Percentiles rank a stretch among this genome's conserved stretches.
phyloP scores from a whole-genome alignment of 2,797 vertebrate species.

The Pseudopleuronectes americanus region DNA sequence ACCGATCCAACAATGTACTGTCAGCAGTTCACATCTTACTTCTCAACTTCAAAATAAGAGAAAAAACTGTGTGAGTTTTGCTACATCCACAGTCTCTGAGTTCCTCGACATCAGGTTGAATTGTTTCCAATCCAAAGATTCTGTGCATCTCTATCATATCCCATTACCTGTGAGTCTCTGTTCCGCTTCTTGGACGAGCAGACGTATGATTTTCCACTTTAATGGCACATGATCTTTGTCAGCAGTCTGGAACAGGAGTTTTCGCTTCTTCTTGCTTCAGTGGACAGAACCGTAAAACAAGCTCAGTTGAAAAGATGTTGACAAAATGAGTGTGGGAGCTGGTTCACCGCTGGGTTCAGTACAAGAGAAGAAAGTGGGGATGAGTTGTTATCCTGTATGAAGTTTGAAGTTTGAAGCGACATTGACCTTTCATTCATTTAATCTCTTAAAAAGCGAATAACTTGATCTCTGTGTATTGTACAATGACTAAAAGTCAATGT shows the following conservation, averaged over 20 bases:
- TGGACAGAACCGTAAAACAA: conserved; percentile 49
- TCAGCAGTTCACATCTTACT: conserved; percentile 64
- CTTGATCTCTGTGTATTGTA: too few relatives aligned
- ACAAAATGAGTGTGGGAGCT: conserved; percentile 24
- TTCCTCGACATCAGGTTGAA: conserved; percentile 60
- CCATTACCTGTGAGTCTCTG: conserved; percentile 66
- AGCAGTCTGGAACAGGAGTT: conserved; percentile 59
- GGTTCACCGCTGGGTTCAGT: conserved; percentile 32
- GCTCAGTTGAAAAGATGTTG: conserved; percentile 29
- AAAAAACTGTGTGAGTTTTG: conserved; percentile 39
- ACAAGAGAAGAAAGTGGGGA: background rate
- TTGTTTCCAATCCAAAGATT: conserved; percentile 60
- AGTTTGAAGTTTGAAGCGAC: background rate
- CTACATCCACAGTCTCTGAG: conserved; percentile 39
- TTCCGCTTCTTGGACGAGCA: conserved; percentile 62
- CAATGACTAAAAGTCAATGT: too few relatives aligned
- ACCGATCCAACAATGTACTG: conserved; percentile 60
- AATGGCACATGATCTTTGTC: conserved; percentile 72
- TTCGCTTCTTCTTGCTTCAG: conserved; percentile 59
- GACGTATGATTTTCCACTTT: conserved; percentile 76
- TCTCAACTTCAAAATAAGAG: conserved; percentile 44
- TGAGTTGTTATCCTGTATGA: background rate
- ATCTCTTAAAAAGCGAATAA: too few relatives aligned
- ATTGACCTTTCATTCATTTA: too few relatives aligned
- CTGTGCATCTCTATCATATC: conserved; percentile 50